Conservation (phyloP, 2,797 vertebrate genomes). For the Syngnathus rostellatus region DNA sequence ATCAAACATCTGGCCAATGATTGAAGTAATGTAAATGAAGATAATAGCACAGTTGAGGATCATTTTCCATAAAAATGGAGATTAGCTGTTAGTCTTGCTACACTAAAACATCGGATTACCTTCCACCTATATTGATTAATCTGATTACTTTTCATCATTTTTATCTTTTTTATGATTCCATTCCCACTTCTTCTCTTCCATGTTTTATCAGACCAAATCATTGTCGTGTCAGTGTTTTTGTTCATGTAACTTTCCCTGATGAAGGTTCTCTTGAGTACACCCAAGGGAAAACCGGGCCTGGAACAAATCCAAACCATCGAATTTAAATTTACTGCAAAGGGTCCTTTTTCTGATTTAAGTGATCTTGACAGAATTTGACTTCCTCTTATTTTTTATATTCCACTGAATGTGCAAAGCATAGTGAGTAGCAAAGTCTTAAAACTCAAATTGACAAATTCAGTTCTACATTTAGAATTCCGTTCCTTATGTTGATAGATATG, state of each 20-base stretch:
- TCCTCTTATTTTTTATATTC: background rate
- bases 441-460: conserved; percentile 24
- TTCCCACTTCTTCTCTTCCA: background rate
- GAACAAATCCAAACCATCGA: background rate
- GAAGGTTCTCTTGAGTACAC: background rate
- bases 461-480: conserved; percentile 27
- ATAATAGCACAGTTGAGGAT: background rate
- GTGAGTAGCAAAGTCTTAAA: background rate
- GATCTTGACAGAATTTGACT: conserved; percentile 5
- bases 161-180: background rate
- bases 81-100: background rate
- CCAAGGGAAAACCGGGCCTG: background rate
- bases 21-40: background rate
- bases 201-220: background rate
- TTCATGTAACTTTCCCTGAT: background rate
- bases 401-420: background rate
- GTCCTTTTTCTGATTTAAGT: background rate
- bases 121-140: background rate
- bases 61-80: background rate
- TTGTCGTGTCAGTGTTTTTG: background rate
- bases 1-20: background rate
- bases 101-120: background rate
- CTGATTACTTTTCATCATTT: background rate
- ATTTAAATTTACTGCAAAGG: background rate
- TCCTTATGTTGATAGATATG: conserved; percentile 22